phyloP scores from a whole-genome alignment of 1,140 invertebrate genomes.

The Mercenaria mercenaria region DNA sequence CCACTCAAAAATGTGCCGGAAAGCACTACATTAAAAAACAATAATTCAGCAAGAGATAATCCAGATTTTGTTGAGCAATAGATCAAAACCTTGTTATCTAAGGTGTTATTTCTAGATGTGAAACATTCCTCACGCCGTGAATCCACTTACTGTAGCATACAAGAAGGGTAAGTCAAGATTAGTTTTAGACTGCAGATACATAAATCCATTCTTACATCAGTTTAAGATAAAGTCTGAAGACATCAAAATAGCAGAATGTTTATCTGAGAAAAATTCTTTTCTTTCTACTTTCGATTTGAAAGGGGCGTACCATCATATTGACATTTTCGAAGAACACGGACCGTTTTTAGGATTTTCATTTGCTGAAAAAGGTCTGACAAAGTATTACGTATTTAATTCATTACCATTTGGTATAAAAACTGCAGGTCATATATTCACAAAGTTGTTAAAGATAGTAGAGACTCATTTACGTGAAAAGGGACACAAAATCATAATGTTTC shows the following conservation, averaged over 20 bases:
- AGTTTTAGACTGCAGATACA: too few relatives aligned
- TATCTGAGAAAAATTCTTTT: conserved; percentile 32
- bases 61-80: neutral
- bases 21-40: neutral
- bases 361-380: neutral
- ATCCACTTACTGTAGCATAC: conserved; percentile 21
- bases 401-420: conserved; percentile 61
- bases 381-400: conserved; percentile 62
- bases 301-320: conserved; percentile 57
- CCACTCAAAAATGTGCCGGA: neutral
- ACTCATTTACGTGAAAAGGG: conserved; percentile 38
- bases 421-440: conserved; percentile 63
- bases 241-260: conserved; percentile 32
- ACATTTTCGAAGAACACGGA: conserved; percentile 52
- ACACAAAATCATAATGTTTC: conserved; percentile 62
- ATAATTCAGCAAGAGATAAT: neutral
- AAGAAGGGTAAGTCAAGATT: neutral
- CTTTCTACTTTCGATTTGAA: conserved; percentile 62
- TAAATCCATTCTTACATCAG: too few relatives aligned
- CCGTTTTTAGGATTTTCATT: conserved; percentile 59
- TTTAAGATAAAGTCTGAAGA: conserved; percentile 67
- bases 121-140: neutral
- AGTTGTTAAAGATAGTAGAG: conserved; percentile 52
- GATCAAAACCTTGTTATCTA: neutral
- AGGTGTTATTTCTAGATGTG: too few relatives aligned